Evolutionary conservation across 2,888 invertebrate genomes (phyloP).

Genomic region (Apotomis capreana): DNA sequence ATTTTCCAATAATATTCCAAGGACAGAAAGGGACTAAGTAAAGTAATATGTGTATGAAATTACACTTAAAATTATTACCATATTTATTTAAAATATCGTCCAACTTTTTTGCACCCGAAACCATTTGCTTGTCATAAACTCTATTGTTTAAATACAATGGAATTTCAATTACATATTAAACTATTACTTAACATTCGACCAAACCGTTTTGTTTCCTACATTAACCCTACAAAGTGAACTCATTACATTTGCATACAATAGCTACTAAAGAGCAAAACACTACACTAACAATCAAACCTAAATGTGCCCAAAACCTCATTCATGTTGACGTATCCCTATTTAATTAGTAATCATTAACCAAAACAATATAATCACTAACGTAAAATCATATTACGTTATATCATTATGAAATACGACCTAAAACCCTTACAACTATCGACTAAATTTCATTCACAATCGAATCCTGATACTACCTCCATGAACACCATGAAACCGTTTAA

Average conservation of each 20-base stretch:
- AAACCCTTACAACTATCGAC: neutral
- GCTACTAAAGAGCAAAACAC: slow-evolving; percentile 2
- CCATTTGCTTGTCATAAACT: neutral
- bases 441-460: neutral
- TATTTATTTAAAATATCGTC: too few relatives aligned
- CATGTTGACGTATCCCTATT: slow-evolving; percentile 9
- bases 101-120: too few relatives aligned
- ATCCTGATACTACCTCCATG: neutral
- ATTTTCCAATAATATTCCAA: too few relatives aligned
- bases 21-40: too few relatives aligned
- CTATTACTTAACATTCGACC: neutral
- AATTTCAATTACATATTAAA: neutral
- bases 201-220: slow-evolving; percentile 12
- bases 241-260: slow-evolving; percentile 29
- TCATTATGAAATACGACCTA: neutral
- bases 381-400: neutral
- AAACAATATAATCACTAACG: neutral
- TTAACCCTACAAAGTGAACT: slow-evolving; percentile 7
- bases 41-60: too few relatives aligned
- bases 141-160: neutral
- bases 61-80: too few relatives aligned
- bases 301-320: slow-evolving; percentile 25
- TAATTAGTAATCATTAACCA: slow-evolving; percentile 15
- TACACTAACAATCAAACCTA: slow-evolving; percentile 28
- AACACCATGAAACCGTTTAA: slow-evolving; percentile 14